Conservation (phyloP, 2,113 vertebrate genomes). For the Heptranchias perlo region DNA sequence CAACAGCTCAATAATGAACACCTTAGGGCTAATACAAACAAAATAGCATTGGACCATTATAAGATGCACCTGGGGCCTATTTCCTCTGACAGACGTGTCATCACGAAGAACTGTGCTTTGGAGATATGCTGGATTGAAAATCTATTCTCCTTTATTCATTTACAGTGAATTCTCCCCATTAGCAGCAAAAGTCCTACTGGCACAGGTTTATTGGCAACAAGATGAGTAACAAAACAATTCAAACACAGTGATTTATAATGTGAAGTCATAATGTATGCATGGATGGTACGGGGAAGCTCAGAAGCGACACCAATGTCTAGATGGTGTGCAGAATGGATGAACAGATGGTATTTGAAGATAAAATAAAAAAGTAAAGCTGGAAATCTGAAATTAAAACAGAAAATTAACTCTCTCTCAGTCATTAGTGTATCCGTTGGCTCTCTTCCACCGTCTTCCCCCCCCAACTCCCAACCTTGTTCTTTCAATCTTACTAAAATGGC, state of each 20-base stretch:
- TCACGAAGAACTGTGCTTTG: neutral
- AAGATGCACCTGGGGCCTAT: neutral
- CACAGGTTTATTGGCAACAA: neutral
- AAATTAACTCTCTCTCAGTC: no score
- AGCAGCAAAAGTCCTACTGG: neutral
- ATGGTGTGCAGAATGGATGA: neutral
- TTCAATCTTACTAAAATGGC: no score
- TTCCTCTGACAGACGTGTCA: neutral
- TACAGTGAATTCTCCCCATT: neutral
- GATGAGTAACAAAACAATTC: neutral
- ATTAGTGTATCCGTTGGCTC: neutral
- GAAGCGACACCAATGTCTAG: neutral
- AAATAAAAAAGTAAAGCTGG: neutral
- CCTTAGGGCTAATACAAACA: neutral
- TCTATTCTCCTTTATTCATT: neutral
- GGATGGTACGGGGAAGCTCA: neutral
- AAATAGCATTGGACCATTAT: no score
- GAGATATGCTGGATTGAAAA: neutral
- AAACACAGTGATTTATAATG: neutral
- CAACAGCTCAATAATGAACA: neutral
- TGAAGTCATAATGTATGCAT: neutral
- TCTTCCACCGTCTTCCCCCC: neutral
- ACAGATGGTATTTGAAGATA: neutral
- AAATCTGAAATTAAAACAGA: neutral
- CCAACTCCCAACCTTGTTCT: no score